A percentile compares a stretch with the other conserved stretches of the same genome.
phyloP scores from a whole-genome alignment of 2,797 vertebrate genomes.

The Euphonia xanthogaster region DNA sequence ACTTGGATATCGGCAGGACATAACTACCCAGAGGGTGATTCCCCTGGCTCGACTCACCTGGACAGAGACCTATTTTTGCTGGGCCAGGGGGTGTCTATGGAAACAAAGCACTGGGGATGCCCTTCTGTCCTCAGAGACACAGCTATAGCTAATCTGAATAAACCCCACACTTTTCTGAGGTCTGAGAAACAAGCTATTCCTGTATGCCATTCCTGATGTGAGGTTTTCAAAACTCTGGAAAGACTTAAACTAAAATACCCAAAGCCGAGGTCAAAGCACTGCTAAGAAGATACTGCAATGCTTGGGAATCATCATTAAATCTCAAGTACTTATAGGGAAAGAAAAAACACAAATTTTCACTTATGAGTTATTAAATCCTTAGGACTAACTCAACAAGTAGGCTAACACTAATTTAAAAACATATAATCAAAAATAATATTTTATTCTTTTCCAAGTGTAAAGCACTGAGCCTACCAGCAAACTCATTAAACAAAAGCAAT shows the following conservation, averaged over 20 bases:
- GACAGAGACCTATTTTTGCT: background rate
- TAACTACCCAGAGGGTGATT: background rate
- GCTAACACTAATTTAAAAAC: background rate
- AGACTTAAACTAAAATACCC: background rate
- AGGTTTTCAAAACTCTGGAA: background rate
- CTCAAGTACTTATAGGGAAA: background rate
- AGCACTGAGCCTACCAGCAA: background rate
- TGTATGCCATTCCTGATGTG: background rate
- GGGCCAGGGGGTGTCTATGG: background rate
- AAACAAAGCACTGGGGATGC: background rate
- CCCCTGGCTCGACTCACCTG: background rate
- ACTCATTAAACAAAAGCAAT: slow-evolving; percentile 32
- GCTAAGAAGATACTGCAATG: background rate
- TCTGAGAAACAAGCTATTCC: background rate
- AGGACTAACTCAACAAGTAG: background rate
- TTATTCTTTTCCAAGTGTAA: background rate
- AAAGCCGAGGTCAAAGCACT: background rate
- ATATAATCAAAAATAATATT: background rate
- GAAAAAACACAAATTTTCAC: background rate
- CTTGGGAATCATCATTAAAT: background rate
- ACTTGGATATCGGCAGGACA: background rate
- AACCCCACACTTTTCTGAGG: background rate
- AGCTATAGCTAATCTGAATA: background rate
- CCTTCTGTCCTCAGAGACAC: background rate
- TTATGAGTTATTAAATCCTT: background rate